Percentiles rank a stretch among this genome's conserved stretches.
Conservation (phyloP, 2,888 invertebrate species). For the Parthenolecanium corni region DNA sequence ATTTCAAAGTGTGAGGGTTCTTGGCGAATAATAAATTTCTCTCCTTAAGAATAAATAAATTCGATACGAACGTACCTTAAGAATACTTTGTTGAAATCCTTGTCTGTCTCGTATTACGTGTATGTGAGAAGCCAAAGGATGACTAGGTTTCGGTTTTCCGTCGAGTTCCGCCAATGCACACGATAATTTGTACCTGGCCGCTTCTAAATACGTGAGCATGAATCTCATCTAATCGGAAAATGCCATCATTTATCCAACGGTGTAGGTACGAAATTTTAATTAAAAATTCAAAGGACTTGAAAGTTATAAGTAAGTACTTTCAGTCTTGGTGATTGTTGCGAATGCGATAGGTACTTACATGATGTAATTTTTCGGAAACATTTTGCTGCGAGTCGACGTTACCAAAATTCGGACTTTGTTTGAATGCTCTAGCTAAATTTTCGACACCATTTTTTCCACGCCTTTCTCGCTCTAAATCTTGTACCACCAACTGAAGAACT, state of each 20-base stretch:
- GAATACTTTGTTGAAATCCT: constrained; percentile 71
- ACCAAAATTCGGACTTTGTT: constrained; percentile 73
- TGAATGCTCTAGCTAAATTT: constrained; percentile 75
- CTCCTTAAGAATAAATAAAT: background rate
- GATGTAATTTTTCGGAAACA: constrained; percentile 81
- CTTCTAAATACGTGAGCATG: constrained; percentile 84
- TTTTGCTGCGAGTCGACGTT: constrained; percentile 82
- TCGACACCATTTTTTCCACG: constrained; percentile 82
- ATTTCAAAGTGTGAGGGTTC: background rate
- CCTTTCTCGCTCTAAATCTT: constrained; percentile 78
- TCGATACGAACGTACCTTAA: constrained; percentile 49
- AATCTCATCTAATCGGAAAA: constrained; percentile 61
- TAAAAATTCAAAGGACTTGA: background rate
- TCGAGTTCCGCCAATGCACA: constrained; percentile 71
- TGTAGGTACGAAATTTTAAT: background rate
- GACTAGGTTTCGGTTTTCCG: constrained; percentile 60
- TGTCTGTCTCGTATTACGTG: constrained; percentile 80
- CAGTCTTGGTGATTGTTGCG: too few relatives aligned
- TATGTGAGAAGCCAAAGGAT: constrained; percentile 75
- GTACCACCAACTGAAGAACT: constrained; percentile 70
- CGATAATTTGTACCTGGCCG: constrained; percentile 76
- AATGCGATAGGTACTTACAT: constrained; percentile 49
- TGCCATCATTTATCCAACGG: background rate
- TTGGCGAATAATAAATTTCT: background rate
- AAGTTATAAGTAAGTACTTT: too few relatives aligned